A percentile compares a stretch with the other conserved stretches of the same genome.
phyloP scores from a whole-genome alignment of 1,140 invertebrate species.

The Eriosoma lanigerum region DNA sequence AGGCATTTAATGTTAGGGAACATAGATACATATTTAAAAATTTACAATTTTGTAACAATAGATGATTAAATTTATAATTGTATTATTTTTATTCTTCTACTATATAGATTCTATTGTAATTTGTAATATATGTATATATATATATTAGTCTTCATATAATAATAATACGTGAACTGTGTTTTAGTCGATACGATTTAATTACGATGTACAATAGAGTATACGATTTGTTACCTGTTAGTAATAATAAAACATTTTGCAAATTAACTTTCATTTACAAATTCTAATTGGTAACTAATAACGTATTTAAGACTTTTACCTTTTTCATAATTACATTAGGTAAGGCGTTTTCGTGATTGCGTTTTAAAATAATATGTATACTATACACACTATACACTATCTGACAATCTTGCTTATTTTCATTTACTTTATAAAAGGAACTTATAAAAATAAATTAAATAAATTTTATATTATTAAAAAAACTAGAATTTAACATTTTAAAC shows the following conservation, averaged over 20 bases:
- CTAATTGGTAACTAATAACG: slow-evolving; percentile 11
- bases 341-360: slow-evolving; percentile 2
- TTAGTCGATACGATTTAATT: neutral
- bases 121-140: too few relatives aligned
- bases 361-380: neutral
- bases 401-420: too few relatives aligned
- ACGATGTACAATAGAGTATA: neutral
- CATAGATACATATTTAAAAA: too few relatives aligned
- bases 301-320: slow-evolving; percentile 26
- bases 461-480: neutral
- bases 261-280: slow-evolving; percentile 33
- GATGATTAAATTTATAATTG: too few relatives aligned
- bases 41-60: too few relatives aligned
- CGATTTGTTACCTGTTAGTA: neutral
- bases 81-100: too few relatives aligned
- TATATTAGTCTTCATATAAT: too few relatives aligned
- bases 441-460: too few relatives aligned
- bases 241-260: slow-evolving; percentile 19
- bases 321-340: neutral
- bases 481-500: too few relatives aligned
- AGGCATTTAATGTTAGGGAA: too few relatives aligned
- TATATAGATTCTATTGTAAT: too few relatives aligned
- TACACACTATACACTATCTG: too few relatives aligned
- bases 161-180: neutral
- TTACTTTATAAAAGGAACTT: neutral